These are phyloP conservation scores for Lagorchestes hirsutus DNA, from an alignment of 2,797 vertebrate species.

Conservation along the genomic window DNA sequence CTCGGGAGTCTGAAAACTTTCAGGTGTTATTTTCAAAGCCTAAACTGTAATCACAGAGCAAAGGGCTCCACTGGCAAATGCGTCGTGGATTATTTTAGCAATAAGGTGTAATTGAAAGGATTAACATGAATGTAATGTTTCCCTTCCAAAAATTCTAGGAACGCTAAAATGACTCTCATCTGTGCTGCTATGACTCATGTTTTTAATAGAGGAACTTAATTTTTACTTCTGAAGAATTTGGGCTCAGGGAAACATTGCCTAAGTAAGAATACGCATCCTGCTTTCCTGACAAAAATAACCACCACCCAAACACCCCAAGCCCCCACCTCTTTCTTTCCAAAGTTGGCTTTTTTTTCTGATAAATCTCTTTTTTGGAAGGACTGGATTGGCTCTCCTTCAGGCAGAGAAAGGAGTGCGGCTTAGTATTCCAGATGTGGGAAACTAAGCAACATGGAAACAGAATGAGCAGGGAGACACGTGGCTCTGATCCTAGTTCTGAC, in stretches of 20 bases:
- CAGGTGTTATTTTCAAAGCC: constrained; percentile 71
- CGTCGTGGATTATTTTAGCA: constrained; percentile 78
- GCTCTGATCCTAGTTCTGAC: background rate
- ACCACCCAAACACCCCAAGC: background rate
- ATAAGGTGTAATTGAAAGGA: constrained; percentile 85
- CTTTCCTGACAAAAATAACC: constrained; percentile 53
- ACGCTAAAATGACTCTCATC: constrained; percentile 83
- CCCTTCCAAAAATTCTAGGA: constrained; percentile 86
- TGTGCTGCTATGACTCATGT: constrained; percentile 82
- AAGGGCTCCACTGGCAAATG: constrained; percentile 65
- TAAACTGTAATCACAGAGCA: constrained; percentile 67
- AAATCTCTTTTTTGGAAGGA: constrained; percentile 56
- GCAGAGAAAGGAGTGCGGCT: constrained; percentile 19
- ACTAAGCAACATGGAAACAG: constrained; percentile 19
- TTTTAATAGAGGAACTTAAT: constrained; percentile 85
- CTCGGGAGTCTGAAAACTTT: constrained; percentile 65
- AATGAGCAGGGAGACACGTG: background rate
- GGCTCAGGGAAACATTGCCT: constrained; percentile 79
- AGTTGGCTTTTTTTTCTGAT: constrained; percentile 28
- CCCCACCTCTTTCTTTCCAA: constrained; percentile 17
- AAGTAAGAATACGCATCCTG: constrained; percentile 78
- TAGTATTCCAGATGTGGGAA: background rate
- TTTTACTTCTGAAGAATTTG: constrained; percentile 84
- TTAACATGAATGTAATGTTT: constrained; percentile 83
- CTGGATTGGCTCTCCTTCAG: constrained; percentile 61